Base-by-base conservation (phyloP, 1,140 invertebrate species). In the Zaprionus lachaisei region DNA sequence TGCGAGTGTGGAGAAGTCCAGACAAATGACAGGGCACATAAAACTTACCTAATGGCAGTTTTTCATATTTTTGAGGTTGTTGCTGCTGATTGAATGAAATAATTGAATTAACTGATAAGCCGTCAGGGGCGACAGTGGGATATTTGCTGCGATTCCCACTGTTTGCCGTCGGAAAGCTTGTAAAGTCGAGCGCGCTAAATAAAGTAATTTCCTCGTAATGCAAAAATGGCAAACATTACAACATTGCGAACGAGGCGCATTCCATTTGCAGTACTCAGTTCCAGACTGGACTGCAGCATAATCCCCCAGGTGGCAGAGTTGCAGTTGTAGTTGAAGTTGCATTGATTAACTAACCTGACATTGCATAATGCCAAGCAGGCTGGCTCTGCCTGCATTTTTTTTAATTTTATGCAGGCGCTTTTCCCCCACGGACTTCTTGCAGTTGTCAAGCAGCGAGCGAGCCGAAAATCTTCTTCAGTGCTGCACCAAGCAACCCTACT, bases 41-140 rank as follows among this genome's bases (percentile, higher is more conserved):
- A 80, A 80, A 77, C 62, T 74, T 56, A 64, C 38, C 58, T 77
- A 77, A 89, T 84, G 83, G 67, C 71, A 4, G 49, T 64, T 54
- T 49, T 17, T 37, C 28, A 22, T 20, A 61, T n/a, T 54, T 38
- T 44, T 20, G 0, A 14, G 24, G 44, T 62, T 62, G 57, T 49
- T 47, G 41, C 41, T 28, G 55, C 47, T 64, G 73, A 86, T 86
- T 83, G 69, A 70, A 75, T 91, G 80, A 72, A 71, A 91, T 86
- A 91, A 91, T 81, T 78, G 77, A 86, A 91, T 91, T 91, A 86
- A 56, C 64, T 41, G 84, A 89, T 86, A 83, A 86, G 58, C 60
- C 62, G 63, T 62, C 38, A 76, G 65, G 56, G 65, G 56, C 41
- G 70, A 51, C 64, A 71, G 63, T 79, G 49, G 49, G 51, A 12